phyloP scores from a whole-genome alignment of 2,797 vertebrate genomes.

The Tiaroga cobitis region DNA sequence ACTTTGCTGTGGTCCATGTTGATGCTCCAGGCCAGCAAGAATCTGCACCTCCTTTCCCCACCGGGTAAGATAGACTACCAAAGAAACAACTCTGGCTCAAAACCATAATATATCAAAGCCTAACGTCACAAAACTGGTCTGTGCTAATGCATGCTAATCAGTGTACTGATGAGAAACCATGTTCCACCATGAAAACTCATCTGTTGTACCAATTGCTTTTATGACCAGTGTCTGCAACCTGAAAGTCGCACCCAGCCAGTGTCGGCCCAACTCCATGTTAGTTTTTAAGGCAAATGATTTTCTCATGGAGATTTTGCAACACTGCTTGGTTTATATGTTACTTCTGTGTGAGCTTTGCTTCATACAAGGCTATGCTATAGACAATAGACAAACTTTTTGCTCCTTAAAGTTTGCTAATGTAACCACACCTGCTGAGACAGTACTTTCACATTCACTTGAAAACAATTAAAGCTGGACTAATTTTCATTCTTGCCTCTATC shows the following conservation, averaged over 20 bases:
- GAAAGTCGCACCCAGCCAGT: too few relatives aligned
- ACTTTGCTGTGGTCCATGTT: slow-evolving; percentile 93
- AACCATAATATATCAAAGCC: not conserved
- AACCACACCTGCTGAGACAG: not conserved
- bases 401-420: not conserved
- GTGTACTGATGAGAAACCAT: not conserved
- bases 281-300: too few relatives aligned
- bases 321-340: too few relatives aligned
- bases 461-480: not conserved
- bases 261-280: too few relatives aligned
- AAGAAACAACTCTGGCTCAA: not conserved
- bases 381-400: not conserved
- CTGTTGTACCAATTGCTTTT: not conserved
- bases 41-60: slow-evolving; percentile 87
- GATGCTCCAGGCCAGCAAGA: slow-evolving; percentile 96
- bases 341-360: too few relatives aligned
- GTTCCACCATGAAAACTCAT: not conserved
- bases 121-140: not conserved
- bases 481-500: not conserved
- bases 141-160: too few relatives aligned
- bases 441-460: not conserved
- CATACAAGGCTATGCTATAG: too few relatives aligned
- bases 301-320: too few relatives aligned
- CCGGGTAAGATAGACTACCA: slow-evolving; percentile 76
- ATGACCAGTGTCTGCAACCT: too few relatives aligned